phyloP scores from a whole-genome alignment of 2,113 vertebrate genomes.

The Colinus virginianus region DNA sequence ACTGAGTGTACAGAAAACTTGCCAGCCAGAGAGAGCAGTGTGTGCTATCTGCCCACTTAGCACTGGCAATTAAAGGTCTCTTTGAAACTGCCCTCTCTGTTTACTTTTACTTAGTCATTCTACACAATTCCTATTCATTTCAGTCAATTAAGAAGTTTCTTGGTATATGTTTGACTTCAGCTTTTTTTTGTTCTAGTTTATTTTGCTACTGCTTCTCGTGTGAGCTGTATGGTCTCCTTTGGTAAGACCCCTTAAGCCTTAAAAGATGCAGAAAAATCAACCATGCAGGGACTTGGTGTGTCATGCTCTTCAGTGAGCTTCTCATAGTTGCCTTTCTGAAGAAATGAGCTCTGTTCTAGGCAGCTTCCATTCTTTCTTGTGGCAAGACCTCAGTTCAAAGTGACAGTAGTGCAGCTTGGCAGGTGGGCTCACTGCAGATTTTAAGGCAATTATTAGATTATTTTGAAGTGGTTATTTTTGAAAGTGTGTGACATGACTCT shows the following conservation, averaged over 20 bases:
- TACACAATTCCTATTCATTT: not conserved
- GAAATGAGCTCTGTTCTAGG: not conserved
- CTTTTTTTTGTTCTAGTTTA: not conserved
- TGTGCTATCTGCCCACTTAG: not conserved
- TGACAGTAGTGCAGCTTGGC: not conserved
- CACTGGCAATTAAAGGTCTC: not conserved
- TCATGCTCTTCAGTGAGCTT: not conserved
- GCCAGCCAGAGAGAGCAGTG: not conserved
- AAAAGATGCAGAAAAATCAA: not conserved
- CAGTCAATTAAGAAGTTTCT: not conserved
- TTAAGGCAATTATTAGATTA: not conserved
- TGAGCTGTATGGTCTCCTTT: not conserved
- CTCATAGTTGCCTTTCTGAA: not conserved
- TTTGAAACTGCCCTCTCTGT: not conserved
- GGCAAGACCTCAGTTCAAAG: not conserved
- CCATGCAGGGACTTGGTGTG: not conserved
- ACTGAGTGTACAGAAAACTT: not conserved
- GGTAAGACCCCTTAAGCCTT: not conserved
- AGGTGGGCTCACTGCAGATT: not conserved
- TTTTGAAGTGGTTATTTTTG: not conserved
- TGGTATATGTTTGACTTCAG: not conserved
- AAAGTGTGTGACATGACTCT: not conserved
- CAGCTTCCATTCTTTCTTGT: not conserved
- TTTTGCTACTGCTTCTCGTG: accelerated
- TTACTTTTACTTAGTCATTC: not conserved